Conservation (phyloP, 92 coral and sea anemone genomes). For the Bergia puertoricense region DNA sequence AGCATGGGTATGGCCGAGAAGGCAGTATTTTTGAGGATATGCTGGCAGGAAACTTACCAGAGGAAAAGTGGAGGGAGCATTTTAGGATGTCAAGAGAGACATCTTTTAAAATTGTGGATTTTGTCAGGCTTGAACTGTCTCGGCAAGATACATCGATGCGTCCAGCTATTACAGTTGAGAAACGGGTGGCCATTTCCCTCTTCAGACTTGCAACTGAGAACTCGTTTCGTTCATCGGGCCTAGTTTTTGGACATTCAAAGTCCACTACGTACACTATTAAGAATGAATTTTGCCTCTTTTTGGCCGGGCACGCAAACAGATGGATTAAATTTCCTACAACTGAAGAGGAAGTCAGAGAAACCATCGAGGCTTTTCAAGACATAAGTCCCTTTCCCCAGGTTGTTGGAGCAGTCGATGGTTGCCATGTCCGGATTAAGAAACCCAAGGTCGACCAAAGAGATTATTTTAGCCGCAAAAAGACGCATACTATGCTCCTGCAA, state of each 20-base stretch:
- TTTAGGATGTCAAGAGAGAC: constrained; percentile 30
- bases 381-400: constrained; percentile 41
- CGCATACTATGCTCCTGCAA: constrained; percentile 4
- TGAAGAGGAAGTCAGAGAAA: constrained; percentile 18
- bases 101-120: constrained; percentile 22
- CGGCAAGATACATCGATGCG: constrained; percentile 40
- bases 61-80: constrained; percentile 46
- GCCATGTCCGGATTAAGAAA: no score
- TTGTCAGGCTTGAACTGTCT: constrained; percentile 52
- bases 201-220: constrained; percentile 37
- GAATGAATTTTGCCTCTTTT: constrained; percentile 36
- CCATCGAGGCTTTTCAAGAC: constrained; percentile 35
- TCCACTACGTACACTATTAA: constrained; percentile 43
- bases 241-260: constrained; percentile 40
- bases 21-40: constrained; percentile 23
- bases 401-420: neutral
- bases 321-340: constrained; percentile 33
- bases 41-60: constrained; percentile 32
- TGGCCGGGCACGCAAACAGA: constrained; percentile 22
- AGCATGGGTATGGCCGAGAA: constrained; percentile 43
- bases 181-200: constrained; percentile 46
- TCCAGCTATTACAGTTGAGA: constrained; percentile 30
- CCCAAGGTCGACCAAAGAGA: no score
- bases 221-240: constrained; percentile 34
- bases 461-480: neutral